Percentiles rank a stretch among this genome's conserved stretches.
Conservation (phyloP, 2,888 invertebrate species). For the Agriopis leucophaearia region DNA sequence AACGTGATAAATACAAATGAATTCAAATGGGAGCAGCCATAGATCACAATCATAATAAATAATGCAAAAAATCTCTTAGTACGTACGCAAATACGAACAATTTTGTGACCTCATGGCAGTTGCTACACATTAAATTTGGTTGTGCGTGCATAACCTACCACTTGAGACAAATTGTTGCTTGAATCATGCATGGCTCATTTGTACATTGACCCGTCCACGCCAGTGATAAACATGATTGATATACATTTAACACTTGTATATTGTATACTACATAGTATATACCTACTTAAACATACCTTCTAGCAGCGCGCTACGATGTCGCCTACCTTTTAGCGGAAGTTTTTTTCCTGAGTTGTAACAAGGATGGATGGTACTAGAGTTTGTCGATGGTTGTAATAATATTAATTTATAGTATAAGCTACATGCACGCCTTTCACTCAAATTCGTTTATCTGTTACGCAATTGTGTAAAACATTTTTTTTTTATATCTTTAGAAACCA, state of each 20-base stretch:
- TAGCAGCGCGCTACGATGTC: no score
- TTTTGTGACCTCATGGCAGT: slow-evolving; percentile 1
- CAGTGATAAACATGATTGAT: slow-evolving; percentile 1
- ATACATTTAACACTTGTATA: neutral
- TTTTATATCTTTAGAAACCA: no score
- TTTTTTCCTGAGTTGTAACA: no score
- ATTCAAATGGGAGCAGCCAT: neutral
- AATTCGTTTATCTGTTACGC: no score
- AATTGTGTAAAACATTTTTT: no score
- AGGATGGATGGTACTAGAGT: no score
- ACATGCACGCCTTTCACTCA: neutral
- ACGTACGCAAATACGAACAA: neutral
- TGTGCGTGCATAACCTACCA: slow-evolving; percentile 22
- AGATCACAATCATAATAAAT: slow-evolving; percentile 1
- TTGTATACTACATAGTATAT: no score
- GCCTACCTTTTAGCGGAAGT: no score
- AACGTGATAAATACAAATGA: neutral
- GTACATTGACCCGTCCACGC: slow-evolving; percentile 6
- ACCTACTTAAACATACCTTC: no score
- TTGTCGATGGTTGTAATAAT: no score
- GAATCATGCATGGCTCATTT: slow-evolving; percentile 10
- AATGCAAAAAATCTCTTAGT: neutral
- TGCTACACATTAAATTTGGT: neutral
- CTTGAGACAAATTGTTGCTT: slow-evolving; percentile 25
- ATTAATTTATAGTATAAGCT: neutral